phyloP scores from a whole-genome alignment of 2,113 vertebrate species.

The Recurvirostra avosetta region DNA sequence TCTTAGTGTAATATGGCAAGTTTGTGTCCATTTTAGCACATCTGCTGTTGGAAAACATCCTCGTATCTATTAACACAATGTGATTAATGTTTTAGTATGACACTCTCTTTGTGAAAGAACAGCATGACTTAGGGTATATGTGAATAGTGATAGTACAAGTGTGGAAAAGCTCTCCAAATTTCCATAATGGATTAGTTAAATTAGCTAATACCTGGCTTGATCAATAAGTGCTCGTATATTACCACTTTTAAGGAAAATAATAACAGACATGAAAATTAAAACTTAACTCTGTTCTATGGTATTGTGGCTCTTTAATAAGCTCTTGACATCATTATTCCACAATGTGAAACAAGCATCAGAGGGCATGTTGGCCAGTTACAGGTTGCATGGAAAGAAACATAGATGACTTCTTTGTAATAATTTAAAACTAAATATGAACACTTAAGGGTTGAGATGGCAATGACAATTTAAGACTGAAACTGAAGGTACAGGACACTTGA shows the following conservation, averaged over 20 bases:
- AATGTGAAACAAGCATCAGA: background rate
- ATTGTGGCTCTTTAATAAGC: background rate
- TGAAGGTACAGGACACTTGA: background rate
- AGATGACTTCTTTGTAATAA: background rate
- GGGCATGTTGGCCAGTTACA: background rate
- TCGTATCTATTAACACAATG: background rate
- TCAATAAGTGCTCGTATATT: background rate
- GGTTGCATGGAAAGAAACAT: background rate
- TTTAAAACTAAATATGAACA: background rate
- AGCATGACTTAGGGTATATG: accelerated
- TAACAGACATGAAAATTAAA: background rate
- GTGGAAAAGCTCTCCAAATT: background rate
- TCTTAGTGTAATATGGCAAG: background rate
- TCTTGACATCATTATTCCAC: background rate
- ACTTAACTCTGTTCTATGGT: background rate
- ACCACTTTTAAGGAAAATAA: background rate
- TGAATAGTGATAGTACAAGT: background rate
- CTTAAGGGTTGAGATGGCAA: background rate
- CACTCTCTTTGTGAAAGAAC: background rate
- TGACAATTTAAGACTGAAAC: background rate
- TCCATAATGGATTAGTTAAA: background rate
- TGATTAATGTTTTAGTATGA: background rate
- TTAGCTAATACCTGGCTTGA: background rate
- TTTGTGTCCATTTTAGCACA: background rate
- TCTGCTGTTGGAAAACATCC: background rate